Percentiles rank a stretch among this genome's conserved stretches.
Conservation (phyloP, 2,888 invertebrate genomes). For the Drosophila yooni region DNA sequence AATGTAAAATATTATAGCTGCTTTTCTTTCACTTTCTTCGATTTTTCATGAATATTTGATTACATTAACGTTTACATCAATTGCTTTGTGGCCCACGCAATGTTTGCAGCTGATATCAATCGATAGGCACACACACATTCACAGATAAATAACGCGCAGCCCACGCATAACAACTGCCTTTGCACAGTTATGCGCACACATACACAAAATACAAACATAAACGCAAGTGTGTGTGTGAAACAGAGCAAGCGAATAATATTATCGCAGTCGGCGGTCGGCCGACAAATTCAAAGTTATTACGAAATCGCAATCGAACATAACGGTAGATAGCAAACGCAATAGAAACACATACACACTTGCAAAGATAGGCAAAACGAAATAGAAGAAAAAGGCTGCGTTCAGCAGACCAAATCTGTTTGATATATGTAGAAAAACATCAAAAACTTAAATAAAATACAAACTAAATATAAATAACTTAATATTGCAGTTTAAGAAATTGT, state of each 20-base stretch:
- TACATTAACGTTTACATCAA: constrained; percentile 45
- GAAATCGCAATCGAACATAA: constrained; percentile 79
- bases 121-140: constrained; percentile 43
- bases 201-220: constrained; percentile 7
- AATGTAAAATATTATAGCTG: constrained; percentile 10
- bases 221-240: constrained; percentile 19
- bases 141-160: constrained; percentile 58
- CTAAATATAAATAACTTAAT: constrained; percentile 3
- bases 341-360: constrained; percentile 28
- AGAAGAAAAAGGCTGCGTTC: constrained; percentile 27
- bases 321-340: constrained; percentile 70
- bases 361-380: constrained; percentile 34
- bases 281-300: constrained; percentile 69
- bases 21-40: constrained; percentile 20
- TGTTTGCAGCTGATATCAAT: constrained; percentile 27
- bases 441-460: neutral
- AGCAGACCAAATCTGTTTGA: constrained; percentile 12
- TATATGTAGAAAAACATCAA: neutral
- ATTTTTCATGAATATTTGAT: constrained; percentile 56
- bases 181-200: constrained; percentile 52
- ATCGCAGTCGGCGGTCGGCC: constrained; percentile 67
- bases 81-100: constrained; percentile 41
- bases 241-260: constrained; percentile 59
- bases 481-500: constrained; percentile 1
- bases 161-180: constrained; percentile 60